Base-by-base conservation (phyloP, 2,888 invertebrate species). In the Balanococcus diminutus region DNA sequence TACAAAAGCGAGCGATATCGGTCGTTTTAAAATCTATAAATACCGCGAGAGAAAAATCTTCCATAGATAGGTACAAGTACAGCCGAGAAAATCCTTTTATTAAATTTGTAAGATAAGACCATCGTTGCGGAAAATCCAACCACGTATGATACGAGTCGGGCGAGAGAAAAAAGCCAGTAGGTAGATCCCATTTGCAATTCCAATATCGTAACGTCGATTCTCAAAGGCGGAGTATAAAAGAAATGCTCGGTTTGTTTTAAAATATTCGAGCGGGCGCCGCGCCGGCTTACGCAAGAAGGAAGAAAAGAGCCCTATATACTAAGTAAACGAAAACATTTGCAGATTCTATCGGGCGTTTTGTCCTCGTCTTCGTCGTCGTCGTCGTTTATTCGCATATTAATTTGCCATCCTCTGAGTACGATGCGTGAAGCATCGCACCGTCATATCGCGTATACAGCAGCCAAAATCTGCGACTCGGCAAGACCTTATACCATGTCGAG, bases 351-450 rank as follows among this genome's bases (percentile, higher is more conserved):
- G 61, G 25, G 61, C n/a, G n/a, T n/a, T n/a, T n/a, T 61, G 56
- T 51, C n/a, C 39, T 9, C n/a, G n/a, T n/a, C n/a, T n/a, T n/a
- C n/a, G 39, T n/a, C n/a, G 46, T 46, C 46, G 3, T 46, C n/a
- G 46, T 46, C 46, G 36, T 36, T 46, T 46, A 61, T 22, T 61
- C 61, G 61, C 61, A 61, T 61, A 61, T 61, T 61, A 61, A 61
- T 61, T 61, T 25, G 3, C n/a, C 46, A n/a, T n/a, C n/a, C n/a
- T n/a, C n/a, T n/a, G n/a, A n/a, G n/a, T n/a, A n/a, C 46, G n/a
- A 46, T 14, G 46, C 11, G 5, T n/a, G 11, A 11, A 1, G 39
- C 46, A 14, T 14, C 42, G n/a, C n/a, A n/a, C 14, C 42, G 42
- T 42, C 42, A 42, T 46, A n/a, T n/a, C 9, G 11, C n/a, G 46